phyloP scores from a whole-genome alignment of 2,888 invertebrate species.

The Zygothrica quintamaculata region DNA sequence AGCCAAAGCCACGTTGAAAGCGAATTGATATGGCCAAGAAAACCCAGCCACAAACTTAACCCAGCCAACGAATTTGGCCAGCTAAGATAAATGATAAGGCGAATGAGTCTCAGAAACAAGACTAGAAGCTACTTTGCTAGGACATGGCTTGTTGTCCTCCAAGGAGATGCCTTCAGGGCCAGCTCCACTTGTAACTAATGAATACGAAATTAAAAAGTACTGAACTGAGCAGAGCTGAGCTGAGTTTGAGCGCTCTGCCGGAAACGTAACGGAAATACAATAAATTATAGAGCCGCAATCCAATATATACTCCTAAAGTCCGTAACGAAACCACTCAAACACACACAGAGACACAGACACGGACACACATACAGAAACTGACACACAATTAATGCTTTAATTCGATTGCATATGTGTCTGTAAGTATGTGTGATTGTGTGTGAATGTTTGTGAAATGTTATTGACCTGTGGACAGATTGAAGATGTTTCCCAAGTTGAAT shows the following conservation, averaged over 20 bases:
- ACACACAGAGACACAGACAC: conserved; percentile 17
- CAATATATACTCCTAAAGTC: conserved; percentile 39
- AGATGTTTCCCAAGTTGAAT: conserved; percentile 11
- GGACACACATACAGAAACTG: conserved; percentile 9
- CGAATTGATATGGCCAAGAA: conserved; percentile 68
- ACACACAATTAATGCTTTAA: conserved; percentile 60
- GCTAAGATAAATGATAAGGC: conserved; percentile 77
- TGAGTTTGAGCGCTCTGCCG: conserved; percentile 28
- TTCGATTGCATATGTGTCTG: conserved; percentile 54
- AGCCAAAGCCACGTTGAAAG: conserved; percentile 45
- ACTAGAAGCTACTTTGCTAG: not conserved
- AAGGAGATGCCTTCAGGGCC: conserved; percentile 12
- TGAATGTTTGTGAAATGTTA: conserved; percentile 54
- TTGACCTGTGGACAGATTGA: conserved; percentile 43
- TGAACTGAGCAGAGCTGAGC: conserved; percentile 31
- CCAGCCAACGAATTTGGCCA: conserved; percentile 50
- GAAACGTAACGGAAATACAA: conserved; percentile 57
- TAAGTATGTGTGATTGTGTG: too few relatives aligned
- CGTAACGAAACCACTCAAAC: conserved; percentile 23
- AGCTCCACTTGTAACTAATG: conserved; percentile 60
- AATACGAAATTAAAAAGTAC: conserved; percentile 69
- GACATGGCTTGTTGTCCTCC: not conserved
- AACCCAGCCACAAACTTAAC: conserved; percentile 27
- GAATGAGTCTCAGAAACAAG: conserved; percentile 33
- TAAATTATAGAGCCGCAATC: conserved; percentile 69